A percentile compares a stretch with the other conserved stretches of the same genome.
phyloP scores from a whole-genome alignment of 2,888 invertebrate species.

The Himalopsyche kuldschensis region DNA sequence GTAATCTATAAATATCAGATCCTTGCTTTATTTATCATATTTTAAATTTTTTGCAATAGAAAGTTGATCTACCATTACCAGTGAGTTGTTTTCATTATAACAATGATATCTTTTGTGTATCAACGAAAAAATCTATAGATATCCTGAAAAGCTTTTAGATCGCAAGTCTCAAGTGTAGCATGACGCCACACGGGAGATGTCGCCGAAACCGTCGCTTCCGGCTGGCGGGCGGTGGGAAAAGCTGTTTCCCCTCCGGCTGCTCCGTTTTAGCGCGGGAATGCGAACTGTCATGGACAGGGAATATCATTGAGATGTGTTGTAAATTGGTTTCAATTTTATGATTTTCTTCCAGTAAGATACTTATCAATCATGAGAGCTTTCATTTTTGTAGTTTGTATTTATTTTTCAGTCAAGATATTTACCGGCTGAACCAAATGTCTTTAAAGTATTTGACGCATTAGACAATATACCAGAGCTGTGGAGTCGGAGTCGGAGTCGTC shows the following conservation, averaged over 20 bases:
- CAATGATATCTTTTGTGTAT: too few species aligned
- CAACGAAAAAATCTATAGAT: background rate
- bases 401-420: too few species aligned
- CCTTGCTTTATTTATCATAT: too few species aligned
- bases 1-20: too few species aligned
- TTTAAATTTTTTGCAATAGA: too few species aligned
- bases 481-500: too few species aligned
- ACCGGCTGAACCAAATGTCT: too few species aligned
- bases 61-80: too few species aligned
- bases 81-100: too few species aligned
- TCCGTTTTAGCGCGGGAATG: background rate
- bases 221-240: background rate
- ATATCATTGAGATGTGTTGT: background rate
- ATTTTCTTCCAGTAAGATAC: background rate
- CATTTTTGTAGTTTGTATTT: too few species aligned
- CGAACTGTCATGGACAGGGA: background rate
- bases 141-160: background rate
- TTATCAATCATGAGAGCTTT: background rate
- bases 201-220: background rate
- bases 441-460: too few species aligned
- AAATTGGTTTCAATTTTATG: background rate
- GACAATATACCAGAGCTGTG: too few species aligned
- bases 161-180: background rate
- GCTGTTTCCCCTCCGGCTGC: background rate
- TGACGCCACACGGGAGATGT: background rate